phyloP scores from a whole-genome alignment of 1,140 invertebrate genomes.

The Apis laboriosa region DNA sequence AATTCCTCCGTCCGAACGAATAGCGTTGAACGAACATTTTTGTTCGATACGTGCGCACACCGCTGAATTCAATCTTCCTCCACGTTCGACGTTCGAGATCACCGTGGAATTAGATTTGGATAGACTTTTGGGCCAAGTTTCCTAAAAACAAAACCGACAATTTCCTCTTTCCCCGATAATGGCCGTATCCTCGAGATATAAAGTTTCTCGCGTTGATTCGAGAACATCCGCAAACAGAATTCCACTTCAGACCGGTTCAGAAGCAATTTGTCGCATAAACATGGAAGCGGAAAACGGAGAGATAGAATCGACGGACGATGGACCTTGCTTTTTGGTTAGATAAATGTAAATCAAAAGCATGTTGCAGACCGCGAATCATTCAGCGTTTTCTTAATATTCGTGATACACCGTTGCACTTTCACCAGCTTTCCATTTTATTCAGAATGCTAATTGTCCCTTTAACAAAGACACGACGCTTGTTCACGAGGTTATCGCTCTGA shows the following conservation, averaged over 20 bases:
- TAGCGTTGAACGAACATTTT: neutral
- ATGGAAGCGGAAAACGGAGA: neutral
- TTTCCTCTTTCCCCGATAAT: neutral
- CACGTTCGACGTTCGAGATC: neutral
- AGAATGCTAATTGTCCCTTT: conserved; percentile 69
- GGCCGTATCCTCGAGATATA: neutral
- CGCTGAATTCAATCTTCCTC: neutral
- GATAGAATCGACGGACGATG: neutral
- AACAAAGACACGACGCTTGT: conserved; percentile 54
- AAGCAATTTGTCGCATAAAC: conserved; percentile 11
- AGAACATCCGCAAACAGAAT: conserved; percentile 11
- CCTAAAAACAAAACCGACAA: neutral
- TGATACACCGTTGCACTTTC: conserved; percentile 49
- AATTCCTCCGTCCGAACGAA: neutral
- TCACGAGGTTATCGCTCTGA: conserved; percentile 21
- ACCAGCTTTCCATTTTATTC: conserved; percentile 53
- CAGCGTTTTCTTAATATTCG: conserved; percentile 44
- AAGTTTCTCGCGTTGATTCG: neutral
- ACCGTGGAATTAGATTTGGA: neutral
- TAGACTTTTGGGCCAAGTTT: neutral
- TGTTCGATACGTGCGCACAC: neutral
- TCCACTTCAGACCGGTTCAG: neutral
- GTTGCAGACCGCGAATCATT: conserved; percentile 32
- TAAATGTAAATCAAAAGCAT: conserved; percentile 48
- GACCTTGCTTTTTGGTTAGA: neutral